Base-by-base conservation (phyloP, 1,140 invertebrate genomes). In the Antheraea pernyi region DNA sequence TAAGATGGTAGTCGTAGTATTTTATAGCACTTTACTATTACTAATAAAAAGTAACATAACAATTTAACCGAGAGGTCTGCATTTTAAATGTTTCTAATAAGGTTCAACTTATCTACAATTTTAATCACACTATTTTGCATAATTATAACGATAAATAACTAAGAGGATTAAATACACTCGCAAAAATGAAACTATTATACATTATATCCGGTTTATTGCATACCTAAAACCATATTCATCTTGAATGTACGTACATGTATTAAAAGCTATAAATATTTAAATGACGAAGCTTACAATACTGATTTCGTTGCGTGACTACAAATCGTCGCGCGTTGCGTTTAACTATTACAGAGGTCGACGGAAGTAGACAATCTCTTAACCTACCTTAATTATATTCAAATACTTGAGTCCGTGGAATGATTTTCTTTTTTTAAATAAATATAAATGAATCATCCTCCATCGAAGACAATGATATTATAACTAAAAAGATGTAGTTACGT, bases 361-460 rank as follows among this genome's bases (percentile, higher is more conserved):
- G 84, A 86, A 84, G 83, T 81, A 68, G 73, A 80, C 80, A 73
- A 84, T 86, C 85, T 84, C 81, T 84, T 83, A 79, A 77, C 77
- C 74, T 70, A 71, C 73, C 75, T 70, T 83, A 80, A 86, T 82
- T 76, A 84, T 71, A 53, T 53, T 53, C 16, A 53, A 13, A 13
- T 6, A 13, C 1, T 53, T 6, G 11, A 42, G 39, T 42, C 39
- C 46, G 13, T 16, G 46, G 46, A 16, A 11, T 53, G 16, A 6
- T n/a, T 53, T 13, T 53, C 13, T 42, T 42, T 42, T 42, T 42
- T 42, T n/a, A n/a, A n/a, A n/a, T n/a, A n/a, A 42, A 42, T 0
- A 42, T 42, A 4, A 30, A 30, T 30, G 22, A 30, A 30, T 30
- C 22, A 30, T 30, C 22, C 22, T 30, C 1, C 4, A 30, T 30